These are phyloP conservation scores for Drosophila miranda DNA, from an alignment of 1,140 invertebrate genomes.

Conservation along the genomic window DNA sequence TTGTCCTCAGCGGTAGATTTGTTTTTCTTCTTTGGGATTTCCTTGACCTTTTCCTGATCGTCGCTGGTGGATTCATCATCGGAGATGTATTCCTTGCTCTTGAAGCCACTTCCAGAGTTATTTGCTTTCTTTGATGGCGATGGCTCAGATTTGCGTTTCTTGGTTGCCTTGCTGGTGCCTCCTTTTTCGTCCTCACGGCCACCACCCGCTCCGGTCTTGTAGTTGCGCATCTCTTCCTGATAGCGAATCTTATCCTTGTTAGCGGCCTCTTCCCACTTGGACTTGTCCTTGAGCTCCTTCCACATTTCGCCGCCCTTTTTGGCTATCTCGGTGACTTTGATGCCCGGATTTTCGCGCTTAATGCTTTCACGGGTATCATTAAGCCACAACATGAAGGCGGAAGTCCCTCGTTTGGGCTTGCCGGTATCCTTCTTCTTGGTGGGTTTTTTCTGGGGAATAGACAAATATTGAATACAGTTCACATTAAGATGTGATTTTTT, in stretches of 20 bases:
- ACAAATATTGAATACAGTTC: conserved; percentile 59
- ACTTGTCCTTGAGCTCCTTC: conserved; percentile 95
- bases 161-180: conserved; percentile 72
- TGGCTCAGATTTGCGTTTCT: conserved; percentile 82
- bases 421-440: conserved; percentile 93
- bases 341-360: conserved; percentile 94
- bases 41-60: conserved; percentile 64
- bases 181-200: conserved; percentile 83
- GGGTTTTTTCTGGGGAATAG: conserved; percentile 83
- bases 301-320: conserved; percentile 98
- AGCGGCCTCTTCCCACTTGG: conserved; percentile 94
- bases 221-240: conserved; percentile 93
- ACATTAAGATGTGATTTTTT: not conserved
- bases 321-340: conserved; percentile 94
- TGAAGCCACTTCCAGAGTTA: conserved; percentile 86
- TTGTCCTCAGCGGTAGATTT: conserved; percentile 43
- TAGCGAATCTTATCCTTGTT: conserved; percentile 93
- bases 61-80: conserved; percentile 85
- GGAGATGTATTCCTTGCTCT: conserved; percentile 96
- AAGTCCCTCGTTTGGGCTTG: conserved; percentile 94
- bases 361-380: conserved; percentile 95
- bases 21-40: conserved; percentile 59
- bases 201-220: conserved; percentile 86
- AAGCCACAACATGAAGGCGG: conserved; percentile 97
- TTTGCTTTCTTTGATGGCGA: conserved; percentile 83